Evolutionary conservation across 2,113 vertebrate genomes (phyloP).

Genomic region (Lophochroa leadbeateri): DNA sequence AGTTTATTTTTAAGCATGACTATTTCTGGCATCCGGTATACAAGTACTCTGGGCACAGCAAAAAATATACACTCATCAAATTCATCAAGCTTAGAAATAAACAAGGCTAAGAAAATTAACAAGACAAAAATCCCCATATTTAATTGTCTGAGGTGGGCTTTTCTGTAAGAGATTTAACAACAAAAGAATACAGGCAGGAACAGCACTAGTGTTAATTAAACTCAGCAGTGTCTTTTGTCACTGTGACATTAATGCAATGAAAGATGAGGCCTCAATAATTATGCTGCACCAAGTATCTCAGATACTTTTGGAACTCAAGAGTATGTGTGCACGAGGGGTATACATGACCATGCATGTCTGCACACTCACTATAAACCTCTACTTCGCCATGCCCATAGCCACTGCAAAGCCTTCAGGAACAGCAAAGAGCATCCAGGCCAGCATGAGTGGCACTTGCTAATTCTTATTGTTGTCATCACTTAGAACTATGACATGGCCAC

Average conservation of each 20-base stretch:
- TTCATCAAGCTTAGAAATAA: not conserved
- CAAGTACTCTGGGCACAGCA: not conserved
- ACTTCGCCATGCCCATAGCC: not conserved
- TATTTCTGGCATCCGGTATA: not conserved
- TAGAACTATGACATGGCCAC: not conserved
- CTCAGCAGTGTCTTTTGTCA: not conserved
- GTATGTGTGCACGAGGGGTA: not conserved
- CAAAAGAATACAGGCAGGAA: not conserved
- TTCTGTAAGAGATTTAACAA: not conserved
- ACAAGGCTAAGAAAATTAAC: not conserved
- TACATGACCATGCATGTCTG: not conserved
- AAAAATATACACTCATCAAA: not conserved
- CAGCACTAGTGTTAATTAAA: not conserved
- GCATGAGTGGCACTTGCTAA: not conserved
- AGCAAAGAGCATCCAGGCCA: not conserved
- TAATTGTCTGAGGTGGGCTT: not conserved
- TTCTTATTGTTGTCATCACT: not conserved
- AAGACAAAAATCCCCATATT: not conserved
- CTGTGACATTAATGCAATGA: not conserved
- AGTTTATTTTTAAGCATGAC: not conserved
- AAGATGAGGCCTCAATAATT: not conserved
- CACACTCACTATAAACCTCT: not conserved
- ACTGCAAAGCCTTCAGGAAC: not conserved
- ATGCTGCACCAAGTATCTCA: not conserved
- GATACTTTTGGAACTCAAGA: not conserved